Evolutionary conservation across 1,140 invertebrate genomes (phyloP).

Genomic region (Parapsyche elsis): DNA sequence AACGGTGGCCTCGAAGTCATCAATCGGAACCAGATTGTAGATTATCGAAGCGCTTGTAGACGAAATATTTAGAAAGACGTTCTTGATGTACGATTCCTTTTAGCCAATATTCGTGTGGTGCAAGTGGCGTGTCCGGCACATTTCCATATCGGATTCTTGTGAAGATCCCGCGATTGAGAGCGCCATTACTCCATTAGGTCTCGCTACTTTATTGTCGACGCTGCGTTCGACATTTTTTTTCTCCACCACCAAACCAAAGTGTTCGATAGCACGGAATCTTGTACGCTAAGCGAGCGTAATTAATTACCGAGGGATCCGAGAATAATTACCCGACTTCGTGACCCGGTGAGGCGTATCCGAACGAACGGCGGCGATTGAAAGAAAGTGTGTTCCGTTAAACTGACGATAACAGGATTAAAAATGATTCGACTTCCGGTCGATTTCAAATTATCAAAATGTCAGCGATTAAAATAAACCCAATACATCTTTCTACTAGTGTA

Average conservation of each 20-base stretch:
- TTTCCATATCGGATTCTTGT: neutral
- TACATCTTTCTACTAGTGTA: no score
- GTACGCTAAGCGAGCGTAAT: slow-evolving; percentile 17
- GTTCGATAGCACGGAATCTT: slow-evolving; percentile 23
- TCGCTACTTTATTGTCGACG: slow-evolving; percentile 2
- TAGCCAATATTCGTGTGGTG: no score
- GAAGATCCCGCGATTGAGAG: neutral
- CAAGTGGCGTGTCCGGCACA: neutral
- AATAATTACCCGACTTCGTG: slow-evolving; percentile 23
- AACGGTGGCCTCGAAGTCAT: neutral
- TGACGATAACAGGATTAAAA: neutral
- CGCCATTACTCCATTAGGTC: neutral
- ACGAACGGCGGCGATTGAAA: neutral
- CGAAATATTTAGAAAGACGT: neutral
- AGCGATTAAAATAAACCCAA: no score
- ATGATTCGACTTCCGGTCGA: no score
- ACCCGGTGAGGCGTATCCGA: neutral
- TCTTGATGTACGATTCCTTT: neutral
- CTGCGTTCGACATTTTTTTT: slow-evolving; percentile 8
- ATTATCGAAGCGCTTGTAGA: neutral
- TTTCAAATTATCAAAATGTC: no score
- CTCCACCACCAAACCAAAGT: neutral
- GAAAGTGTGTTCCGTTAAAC: neutral
- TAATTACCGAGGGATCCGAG: slow-evolving; percentile 9
- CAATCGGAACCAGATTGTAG: neutral